Evolutionary conservation across 2,113 vertebrate genomes (phyloP).

Genomic region (Nematolebias whitei): DNA sequence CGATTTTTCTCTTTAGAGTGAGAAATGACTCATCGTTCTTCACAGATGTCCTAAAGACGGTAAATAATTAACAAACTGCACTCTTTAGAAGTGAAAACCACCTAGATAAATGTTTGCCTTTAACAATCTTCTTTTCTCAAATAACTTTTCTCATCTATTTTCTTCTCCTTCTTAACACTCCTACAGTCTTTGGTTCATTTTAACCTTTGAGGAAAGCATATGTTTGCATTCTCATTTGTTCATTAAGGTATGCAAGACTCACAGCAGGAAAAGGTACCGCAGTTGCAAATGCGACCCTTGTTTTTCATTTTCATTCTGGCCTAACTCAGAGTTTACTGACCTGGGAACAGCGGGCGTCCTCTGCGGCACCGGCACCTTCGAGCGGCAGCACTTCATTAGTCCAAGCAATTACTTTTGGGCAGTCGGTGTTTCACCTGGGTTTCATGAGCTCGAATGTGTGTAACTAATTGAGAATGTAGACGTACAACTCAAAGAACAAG

Average conservation of each 20-base stretch:
- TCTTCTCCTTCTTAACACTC: neutral
- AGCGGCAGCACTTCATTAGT: conserved; percentile 72
- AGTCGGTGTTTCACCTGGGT: conserved; percentile 55
- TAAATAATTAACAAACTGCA: conserved; percentile 31
- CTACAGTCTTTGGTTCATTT: conserved; percentile 15
- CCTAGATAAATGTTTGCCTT: conserved; percentile 29
- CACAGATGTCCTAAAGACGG: conserved; percentile 5
- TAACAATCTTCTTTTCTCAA: conserved; percentile 11
- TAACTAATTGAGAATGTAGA: conserved; percentile 49
- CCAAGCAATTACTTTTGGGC: conserved; percentile 70
- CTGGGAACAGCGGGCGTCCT: conserved; percentile 60
- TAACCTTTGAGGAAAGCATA: conserved; percentile 14
- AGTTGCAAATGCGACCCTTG: conserved; percentile 30
- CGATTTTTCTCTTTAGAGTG: conserved; percentile 18
- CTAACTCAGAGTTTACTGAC: conserved; percentile 59
- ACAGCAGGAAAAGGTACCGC: conserved; percentile 39
- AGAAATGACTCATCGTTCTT: conserved; percentile 24
- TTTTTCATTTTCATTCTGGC: conserved; percentile 55
- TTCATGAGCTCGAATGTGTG: conserved; percentile 37
- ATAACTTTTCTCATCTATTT: neutral
- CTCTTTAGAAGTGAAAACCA: conserved; percentile 8
- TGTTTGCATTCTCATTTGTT: conserved; percentile 40
- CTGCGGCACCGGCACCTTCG: conserved; percentile 38
- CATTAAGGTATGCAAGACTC: conserved; percentile 37
- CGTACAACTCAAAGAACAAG: conserved; percentile 30